Conservation (phyloP, 2,113 vertebrate species). For the Coptodon bakossiorum region DNA sequence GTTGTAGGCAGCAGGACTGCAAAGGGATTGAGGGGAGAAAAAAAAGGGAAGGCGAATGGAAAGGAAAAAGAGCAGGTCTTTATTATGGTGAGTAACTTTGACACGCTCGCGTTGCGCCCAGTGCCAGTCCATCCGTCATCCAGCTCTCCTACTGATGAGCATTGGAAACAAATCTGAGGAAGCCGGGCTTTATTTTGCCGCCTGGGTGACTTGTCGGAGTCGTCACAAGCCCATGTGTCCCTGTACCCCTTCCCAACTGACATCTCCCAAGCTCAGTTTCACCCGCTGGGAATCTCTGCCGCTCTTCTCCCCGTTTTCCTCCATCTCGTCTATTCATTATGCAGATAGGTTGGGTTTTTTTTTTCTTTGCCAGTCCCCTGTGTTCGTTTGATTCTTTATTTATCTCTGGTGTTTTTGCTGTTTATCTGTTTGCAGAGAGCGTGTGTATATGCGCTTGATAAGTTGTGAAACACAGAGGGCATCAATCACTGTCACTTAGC, state of each 20-base stretch:
- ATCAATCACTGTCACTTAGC: slow-evolving; percentile 82
- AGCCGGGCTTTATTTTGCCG: slow-evolving; percentile 60
- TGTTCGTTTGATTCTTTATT: slow-evolving; percentile 60
- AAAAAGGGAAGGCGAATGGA: slow-evolving; percentile 1
- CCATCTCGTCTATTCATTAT: slow-evolving; percentile 60
- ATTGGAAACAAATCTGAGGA: slow-evolving; percentile 63
- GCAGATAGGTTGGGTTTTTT: background rate
- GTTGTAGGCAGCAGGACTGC: slow-evolving; percentile 2
- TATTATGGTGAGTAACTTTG: slow-evolving; percentile 63
- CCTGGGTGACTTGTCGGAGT: slow-evolving; percentile 63
- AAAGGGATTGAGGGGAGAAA: slow-evolving; percentile 6
- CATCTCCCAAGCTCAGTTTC: slow-evolving; percentile 27
- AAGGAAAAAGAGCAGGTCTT: slow-evolving; percentile 44
- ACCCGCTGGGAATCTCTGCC: slow-evolving; percentile 47
- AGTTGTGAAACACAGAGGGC: slow-evolving; percentile 60
- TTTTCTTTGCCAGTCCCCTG: slow-evolving; percentile 19
- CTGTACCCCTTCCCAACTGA: slow-evolving; percentile 15
- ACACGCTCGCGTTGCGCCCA: slow-evolving; percentile 55
- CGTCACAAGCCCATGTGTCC: slow-evolving; percentile 43
- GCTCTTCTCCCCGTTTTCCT: slow-evolving; percentile 8
- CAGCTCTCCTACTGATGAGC: slow-evolving; percentile 64
- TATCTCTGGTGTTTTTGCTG: slow-evolving; percentile 55
- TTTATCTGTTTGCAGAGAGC: slow-evolving; percentile 37
- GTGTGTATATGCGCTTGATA: slow-evolving; percentile 33
- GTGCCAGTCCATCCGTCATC: slow-evolving; percentile 69